Base-by-base conservation (phyloP, 1,140 invertebrate genomes). In the Trypoxylus dichotomus region DNA sequence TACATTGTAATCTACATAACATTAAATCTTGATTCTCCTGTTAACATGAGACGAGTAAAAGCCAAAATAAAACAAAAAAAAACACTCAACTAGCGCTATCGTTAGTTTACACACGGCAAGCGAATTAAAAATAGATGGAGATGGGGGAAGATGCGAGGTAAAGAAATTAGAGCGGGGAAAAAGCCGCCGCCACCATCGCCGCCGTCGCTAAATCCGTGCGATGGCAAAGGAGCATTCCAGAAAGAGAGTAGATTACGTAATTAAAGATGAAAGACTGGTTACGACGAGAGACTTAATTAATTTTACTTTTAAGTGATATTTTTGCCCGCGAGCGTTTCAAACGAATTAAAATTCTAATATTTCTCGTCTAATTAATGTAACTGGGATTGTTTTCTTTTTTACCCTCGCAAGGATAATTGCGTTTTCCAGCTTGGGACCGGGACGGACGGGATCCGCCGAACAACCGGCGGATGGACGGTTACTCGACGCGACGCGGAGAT, bases 301-400 rank as follows among this genome's bases (percentile, higher is more conserved):
- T 68, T 68, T 68, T 68, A 68, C 60, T 68, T 68, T 68, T 68
- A 68, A 68, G 60, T 29, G 60, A 68, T 68, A 68, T 68, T 27
- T 68, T 68, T 29, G 21, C 60, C 60, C 27, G 24, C 60, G 2
- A 54, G 47, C 47, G 47, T 54, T 54, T 68, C 60, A 27, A 27
- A 29, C 60, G 60, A 68, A 68, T 68, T 68, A 68, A 68, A 68
- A 68, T 68, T 68, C 60, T 68, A 68, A 27, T 68, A 68, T 68
- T 27, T 68, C 24, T 15, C 27, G 27, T 68, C 21, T 68, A 68
- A 68, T 68, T 68, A 68, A 68, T 68, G 60, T 68, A 68, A 68
- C 60, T 68, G 60, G 24, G 24, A 68, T 25, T 25, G 21, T 68
- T 68, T 29, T 68, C 60, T 68, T 68, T 25, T 68, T 68, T 68